Conservation (phyloP, 37 sponge, comb jelly and placozoan species). For the Ephydatia muelleri region DNA sequence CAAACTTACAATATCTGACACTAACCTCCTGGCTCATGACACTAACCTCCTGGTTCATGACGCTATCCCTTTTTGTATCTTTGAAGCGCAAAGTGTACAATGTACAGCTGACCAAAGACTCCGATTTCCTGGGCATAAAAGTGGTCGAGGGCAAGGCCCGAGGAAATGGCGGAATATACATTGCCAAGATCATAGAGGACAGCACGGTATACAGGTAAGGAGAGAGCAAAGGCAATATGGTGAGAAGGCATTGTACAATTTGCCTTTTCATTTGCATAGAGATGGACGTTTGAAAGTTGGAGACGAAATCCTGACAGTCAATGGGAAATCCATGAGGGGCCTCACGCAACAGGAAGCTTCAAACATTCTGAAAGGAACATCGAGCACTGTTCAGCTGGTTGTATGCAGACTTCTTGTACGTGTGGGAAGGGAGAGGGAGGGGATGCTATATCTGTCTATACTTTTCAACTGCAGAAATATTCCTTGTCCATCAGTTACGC, state of each 20-base stretch:
- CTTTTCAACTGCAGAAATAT: no score
- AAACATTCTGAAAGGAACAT: conserved; percentile 41
- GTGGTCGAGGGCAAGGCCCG: conserved; percentile 71
- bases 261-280: conserved; percentile 12
- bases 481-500: no score
- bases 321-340: conserved; percentile 70
- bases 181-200: conserved; percentile 37
- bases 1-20: no score
- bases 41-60: neutral
- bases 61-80: neutral
- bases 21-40: no score
- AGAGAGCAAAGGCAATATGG: neutral
- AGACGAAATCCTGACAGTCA: conserved; percentile 77
- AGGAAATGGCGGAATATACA: conserved; percentile 73
- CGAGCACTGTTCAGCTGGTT: conserved; percentile 58
- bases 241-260: neutral
- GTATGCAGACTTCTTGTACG: conserved; percentile 25
- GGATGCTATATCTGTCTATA: no score
- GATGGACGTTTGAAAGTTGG: conserved; percentile 63
- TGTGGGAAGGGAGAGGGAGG: no score
- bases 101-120: conserved; percentile 66
- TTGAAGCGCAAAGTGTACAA: conserved; percentile 70
- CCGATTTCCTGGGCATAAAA: conserved; percentile 56
- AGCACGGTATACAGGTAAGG: conserved; percentile 67
- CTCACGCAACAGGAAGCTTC: conserved; percentile 61